These are phyloP conservation scores for Pteronura brasiliensis DNA, from an alignment of 2,113 vertebrate genomes.

Conservation along the genomic window DNA sequence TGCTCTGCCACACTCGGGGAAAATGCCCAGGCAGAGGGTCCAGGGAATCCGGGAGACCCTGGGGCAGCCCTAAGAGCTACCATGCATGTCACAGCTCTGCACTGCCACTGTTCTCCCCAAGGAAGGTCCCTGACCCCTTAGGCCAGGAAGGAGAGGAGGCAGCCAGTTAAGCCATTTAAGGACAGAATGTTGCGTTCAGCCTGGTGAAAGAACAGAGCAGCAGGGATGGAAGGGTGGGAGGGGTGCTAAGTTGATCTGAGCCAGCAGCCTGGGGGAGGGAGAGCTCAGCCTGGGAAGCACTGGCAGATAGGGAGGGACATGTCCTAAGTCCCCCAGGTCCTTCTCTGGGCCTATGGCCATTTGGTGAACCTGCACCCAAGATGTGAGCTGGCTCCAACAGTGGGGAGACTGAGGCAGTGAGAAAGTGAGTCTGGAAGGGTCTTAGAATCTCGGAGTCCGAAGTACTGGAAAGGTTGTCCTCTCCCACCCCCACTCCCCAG, in stretches of 20 bases:
- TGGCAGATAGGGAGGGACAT: background rate
- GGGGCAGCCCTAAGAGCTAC: background rate
- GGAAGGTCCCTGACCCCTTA: conserved; percentile 22
- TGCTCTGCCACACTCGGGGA: background rate
- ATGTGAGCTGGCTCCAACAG: background rate
- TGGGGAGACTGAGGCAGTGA: conserved; percentile 35
- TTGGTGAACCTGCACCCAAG: background rate
- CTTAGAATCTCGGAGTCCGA: background rate
- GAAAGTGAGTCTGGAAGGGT: background rate
- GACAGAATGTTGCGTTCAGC: conserved; percentile 13
- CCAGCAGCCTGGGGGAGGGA: background rate
- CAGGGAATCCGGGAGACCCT: background rate
- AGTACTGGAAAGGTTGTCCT: background rate
- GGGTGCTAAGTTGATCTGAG: background rate
- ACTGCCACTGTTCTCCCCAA: background rate
- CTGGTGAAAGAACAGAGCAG: conserved; percentile 28
- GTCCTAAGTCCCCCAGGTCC: background rate
- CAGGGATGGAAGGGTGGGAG: background rate
- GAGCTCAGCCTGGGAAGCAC: background rate
- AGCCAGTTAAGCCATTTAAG: conserved; percentile 36
- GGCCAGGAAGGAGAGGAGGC: conserved; percentile 29
- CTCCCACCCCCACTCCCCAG: background rate
- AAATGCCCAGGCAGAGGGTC: background rate
- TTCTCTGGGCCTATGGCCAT: background rate
- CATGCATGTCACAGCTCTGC: background rate